Evolutionary conservation across 2,113 vertebrate species (phyloP), one percentile per base, ranked within the genome.

Genomic region (Columba livia): DNA sequence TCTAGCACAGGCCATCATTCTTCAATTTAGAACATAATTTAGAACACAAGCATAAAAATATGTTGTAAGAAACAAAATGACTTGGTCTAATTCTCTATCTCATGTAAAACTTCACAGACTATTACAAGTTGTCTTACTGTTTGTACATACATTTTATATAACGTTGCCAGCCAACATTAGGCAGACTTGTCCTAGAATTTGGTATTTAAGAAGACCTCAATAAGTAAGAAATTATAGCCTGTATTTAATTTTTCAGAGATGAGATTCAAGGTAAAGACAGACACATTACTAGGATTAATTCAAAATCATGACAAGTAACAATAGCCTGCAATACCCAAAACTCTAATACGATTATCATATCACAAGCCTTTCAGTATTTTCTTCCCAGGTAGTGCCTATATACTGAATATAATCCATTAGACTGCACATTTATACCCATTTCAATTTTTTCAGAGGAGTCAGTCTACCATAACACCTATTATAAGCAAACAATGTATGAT

Each of bases 271-370:
- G 38, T 66, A 71, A 87, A 85, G 20, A 85, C 4, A 74, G 13
- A 78, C 7, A 5, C 20, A 29, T 69, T 54, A 56, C 47, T 84
- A 84, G 13, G 17, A 31, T 31, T 78, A 81, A 14, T 50, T 87
- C 42, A 58, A 77, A 48, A 61, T 47, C 61, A 66, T 34, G 32
- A 44, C 20, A 70, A 20, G 13, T 42, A 54, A 44, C 48, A 81
- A 65, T 3, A 86, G 26, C 10, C n/a, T 71, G 54, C 56, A 89
- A 40, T 36, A 78, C 24, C n/a, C 51, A 32, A 64, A 60, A 16
- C 24, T 54, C 11, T 32, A 48, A 56, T 29, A 66, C 0, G 0
- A 53, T 20, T 29, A n/a, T 5, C 23, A 0, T 65, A 54, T 54
- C 71, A 56, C 16, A 78, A 75, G n/a, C 47, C 24, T 74, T 70